Evolutionary conservation across 2,113 vertebrate genomes (phyloP).

Genomic region (Baryphthengus martii): DNA sequence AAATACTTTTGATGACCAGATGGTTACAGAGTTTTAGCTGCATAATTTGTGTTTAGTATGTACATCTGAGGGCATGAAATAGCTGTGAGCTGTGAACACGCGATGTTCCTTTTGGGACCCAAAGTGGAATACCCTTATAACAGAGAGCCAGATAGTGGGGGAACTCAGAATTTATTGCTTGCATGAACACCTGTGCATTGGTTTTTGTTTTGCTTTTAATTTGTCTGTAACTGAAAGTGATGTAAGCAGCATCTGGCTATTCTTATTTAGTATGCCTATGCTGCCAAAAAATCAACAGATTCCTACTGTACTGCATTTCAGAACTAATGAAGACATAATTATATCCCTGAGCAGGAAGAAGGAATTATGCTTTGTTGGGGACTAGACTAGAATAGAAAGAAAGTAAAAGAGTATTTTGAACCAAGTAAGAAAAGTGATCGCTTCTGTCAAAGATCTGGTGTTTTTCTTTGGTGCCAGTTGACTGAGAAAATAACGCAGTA

Average conservation of each 20-base stretch:
- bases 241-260: constrained; percentile 67
- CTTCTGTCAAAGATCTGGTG: background rate
- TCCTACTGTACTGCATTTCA: constrained; percentile 62
- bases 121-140: background rate
- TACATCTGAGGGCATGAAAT: constrained; percentile 21
- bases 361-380: constrained; percentile 53
- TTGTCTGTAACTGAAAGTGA: constrained; percentile 58
- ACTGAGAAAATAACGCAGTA: background rate
- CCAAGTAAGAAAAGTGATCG: background rate
- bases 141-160: background rate
- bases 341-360: constrained; percentile 61
- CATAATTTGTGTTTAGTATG: constrained; percentile 17
- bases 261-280: constrained; percentile 47
- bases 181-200: constrained; percentile 35
- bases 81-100: constrained; percentile 13
- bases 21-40: constrained; percentile 26
- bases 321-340: constrained; percentile 69
- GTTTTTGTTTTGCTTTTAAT: constrained; percentile 65
- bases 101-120: background rate
- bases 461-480: background rate
- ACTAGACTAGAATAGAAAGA: constrained; percentile 29
- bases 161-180: constrained; percentile 17
- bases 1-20: constrained; percentile 23
- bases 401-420: constrained; percentile 17
- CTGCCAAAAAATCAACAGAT: constrained; percentile 62